phyloP scores from a whole-genome alignment of 2,113 vertebrate species.

The Alaudala cheleensis region DNA sequence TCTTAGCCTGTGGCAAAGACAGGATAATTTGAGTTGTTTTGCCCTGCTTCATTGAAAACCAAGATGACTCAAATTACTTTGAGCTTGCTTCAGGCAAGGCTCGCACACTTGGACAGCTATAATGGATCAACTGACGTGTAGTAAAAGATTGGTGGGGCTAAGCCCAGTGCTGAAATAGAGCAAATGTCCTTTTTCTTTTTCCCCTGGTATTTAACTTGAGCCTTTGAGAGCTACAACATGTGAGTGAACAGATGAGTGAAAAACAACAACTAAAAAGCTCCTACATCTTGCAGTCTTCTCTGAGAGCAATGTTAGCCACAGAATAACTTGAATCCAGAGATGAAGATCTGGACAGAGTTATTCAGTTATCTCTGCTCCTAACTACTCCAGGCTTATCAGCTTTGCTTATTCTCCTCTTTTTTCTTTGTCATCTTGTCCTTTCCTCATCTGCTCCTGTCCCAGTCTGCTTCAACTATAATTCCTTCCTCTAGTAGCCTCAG shows the following conservation, averaged over 20 bases:
- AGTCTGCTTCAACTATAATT: background rate
- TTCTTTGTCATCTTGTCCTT: background rate
- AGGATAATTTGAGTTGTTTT: conserved; percentile 39
- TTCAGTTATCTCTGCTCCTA: background rate
- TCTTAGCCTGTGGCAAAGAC: conserved; percentile 13
- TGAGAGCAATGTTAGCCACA: background rate
- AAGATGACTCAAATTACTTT: conserved; percentile 51
- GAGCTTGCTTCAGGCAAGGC: background rate
- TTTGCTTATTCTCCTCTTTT: background rate
- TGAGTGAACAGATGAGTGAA: background rate
- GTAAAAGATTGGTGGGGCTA: background rate
- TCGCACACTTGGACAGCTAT: background rate
- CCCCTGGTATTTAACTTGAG: background rate
- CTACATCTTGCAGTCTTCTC: background rate
- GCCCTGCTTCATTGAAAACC: conserved; percentile 47
- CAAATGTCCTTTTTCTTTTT: background rate
- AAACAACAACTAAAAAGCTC: background rate
- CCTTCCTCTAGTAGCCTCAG: background rate
- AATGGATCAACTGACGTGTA: background rate
- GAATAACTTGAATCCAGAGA: background rate
- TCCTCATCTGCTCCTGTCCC: background rate
- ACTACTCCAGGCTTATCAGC: background rate
- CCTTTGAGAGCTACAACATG: background rate
- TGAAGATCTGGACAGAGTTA: background rate
- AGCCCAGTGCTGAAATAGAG: background rate